Conservation (phyloP, 2,888 invertebrate genomes). For the Cyclophora punctaria region DNA sequence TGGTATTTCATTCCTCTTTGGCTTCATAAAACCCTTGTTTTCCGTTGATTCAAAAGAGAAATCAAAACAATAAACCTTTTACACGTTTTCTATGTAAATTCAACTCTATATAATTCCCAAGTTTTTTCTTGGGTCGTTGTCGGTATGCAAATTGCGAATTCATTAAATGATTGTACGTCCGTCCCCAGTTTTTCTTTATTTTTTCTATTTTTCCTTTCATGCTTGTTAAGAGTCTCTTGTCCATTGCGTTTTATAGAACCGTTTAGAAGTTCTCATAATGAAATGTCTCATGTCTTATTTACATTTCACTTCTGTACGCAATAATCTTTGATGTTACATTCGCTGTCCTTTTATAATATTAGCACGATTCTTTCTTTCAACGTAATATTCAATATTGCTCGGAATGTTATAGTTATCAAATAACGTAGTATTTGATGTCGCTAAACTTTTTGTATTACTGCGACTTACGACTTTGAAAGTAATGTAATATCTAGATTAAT, state of each 20-base stretch:
- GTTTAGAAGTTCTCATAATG: constrained; percentile 38
- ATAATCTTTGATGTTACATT: constrained; percentile 11
- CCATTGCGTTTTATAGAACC: constrained; percentile 37
- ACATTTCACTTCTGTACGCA: constrained; percentile 7
- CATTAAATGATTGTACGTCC: constrained; percentile 66
- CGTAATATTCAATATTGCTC: too few species aligned
- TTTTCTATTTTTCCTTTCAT: constrained; percentile 32
- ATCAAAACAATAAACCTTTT: constrained; percentile 2
- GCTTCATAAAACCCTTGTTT: neutral
- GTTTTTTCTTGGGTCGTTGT: constrained; percentile 48
- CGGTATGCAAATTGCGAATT: constrained; percentile 69
- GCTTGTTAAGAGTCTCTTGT: constrained; percentile 57
- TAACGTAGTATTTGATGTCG: neutral
- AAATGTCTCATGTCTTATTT: constrained; percentile 20
- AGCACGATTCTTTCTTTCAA: neutral
- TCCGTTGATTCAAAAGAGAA: neutral
- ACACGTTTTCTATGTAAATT: constrained; percentile 11
- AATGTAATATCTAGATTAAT: too few species aligned
- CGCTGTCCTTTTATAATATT: constrained; percentile 10
- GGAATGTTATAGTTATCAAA: neutral
- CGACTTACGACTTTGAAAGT: too few species aligned
- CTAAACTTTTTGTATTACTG: too few species aligned
- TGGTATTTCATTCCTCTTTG: too few species aligned
- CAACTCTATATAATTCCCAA: constrained; percentile 32
- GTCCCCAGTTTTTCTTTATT: constrained; percentile 46